Conservation (phyloP, 2,797 vertebrate genomes). For the Glossophaga mutica region DNA sequence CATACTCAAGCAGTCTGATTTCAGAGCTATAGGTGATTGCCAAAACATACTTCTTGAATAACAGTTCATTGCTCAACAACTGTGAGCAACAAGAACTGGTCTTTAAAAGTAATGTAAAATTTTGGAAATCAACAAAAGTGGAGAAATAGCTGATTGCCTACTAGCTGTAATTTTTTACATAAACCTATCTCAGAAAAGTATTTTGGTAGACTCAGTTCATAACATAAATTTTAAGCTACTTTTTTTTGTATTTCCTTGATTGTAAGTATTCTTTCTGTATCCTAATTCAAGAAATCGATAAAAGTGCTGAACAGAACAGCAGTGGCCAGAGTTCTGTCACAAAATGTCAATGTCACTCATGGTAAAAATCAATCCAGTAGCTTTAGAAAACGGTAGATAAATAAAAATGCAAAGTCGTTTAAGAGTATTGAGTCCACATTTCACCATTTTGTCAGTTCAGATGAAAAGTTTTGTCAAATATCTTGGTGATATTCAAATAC, state of each 20-base stretch:
- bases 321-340: not conserved
- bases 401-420: not conserved
- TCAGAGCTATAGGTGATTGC: not conserved
- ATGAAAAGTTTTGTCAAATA: not conserved
- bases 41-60: not conserved
- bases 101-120: constrained; percentile 18
- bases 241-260: not conserved
- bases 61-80: not conserved
- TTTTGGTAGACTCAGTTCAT: not conserved
- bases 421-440: not conserved
- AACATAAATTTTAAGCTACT: not conserved
- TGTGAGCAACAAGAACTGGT: not conserved
- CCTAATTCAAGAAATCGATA: not conserved
- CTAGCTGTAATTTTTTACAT: not conserved
- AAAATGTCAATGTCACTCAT: not conserved
- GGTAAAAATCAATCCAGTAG: not conserved
- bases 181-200: not conserved
- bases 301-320: not conserved
- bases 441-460: constrained; percentile 13
- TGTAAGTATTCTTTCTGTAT: not conserved
- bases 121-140: not conserved
- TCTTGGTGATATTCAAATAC: not conserved
- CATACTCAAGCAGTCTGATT: not conserved
- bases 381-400: not conserved
- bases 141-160: not conserved